These are phyloP conservation scores for Aspidiotus destructor DNA, from an alignment of 2,888 invertebrate species.

Conservation along the genomic window DNA sequence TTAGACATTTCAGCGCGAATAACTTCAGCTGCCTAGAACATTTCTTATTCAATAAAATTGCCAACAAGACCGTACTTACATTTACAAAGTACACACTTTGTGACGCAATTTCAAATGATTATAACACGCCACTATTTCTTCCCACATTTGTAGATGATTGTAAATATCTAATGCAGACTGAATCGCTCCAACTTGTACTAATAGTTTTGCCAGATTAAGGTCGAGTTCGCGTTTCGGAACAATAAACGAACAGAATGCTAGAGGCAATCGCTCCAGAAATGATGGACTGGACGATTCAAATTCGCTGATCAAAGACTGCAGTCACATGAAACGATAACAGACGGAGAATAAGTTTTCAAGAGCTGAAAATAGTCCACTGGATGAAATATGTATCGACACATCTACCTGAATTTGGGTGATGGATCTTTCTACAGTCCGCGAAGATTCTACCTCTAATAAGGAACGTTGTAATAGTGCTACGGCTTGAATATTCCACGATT, in stretches of 20 bases:
- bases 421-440: constrained; percentile 76
- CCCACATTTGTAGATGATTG: constrained; percentile 71
- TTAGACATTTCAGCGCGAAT: constrained; percentile 61
- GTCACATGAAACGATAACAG: constrained; percentile 29
- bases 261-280: constrained; percentile 45
- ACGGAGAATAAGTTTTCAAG: neutral
- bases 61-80: neutral
- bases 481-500: constrained; percentile 66
- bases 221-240: constrained; percentile 68
- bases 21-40: constrained; percentile 66
- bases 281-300: constrained; percentile 44
- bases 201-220: constrained; percentile 64
- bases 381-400: neutral
- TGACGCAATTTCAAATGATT: constrained; percentile 70
- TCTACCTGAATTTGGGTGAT: constrained; percentile 54
- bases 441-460: constrained; percentile 62
- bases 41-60: neutral
- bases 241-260: constrained; percentile 62
- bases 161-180: constrained; percentile 77
- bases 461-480: constrained; percentile 66
- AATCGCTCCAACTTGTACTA: constrained; percentile 68
- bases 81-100: constrained; percentile 49
- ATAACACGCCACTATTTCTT: constrained; percentile 86
- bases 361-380: neutral
- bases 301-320: constrained; percentile 52